A percentile compares a stretch with the other conserved stretches of the same genome.
phyloP scores from a whole-genome alignment of 2,888 invertebrate genomes.

The Sturmia bella region DNA sequence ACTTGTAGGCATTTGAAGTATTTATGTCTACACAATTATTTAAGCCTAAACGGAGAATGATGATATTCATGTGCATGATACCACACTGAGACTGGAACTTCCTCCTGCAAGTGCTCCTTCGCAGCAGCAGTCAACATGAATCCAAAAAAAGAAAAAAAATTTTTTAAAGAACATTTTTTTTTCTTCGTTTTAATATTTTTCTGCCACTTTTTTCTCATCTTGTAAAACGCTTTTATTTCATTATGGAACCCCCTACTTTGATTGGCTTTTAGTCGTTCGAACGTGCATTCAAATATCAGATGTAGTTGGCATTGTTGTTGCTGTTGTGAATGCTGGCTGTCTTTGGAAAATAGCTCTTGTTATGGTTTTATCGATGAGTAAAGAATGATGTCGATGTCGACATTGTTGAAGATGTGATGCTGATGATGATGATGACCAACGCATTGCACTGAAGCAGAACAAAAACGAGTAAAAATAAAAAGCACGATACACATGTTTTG shows the following conservation, averaged over 20 bases:
- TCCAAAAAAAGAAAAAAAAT: not conserved
- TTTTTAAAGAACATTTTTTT: conserved; percentile 21
- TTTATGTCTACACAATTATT: conserved; percentile 62
- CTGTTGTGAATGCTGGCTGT: conserved; percentile 20
- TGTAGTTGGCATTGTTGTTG: not conserved
- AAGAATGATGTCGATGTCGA: conserved; percentile 55
- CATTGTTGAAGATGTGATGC: conserved; percentile 30
- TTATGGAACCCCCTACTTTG: conserved; percentile 48
- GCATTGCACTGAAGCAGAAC: conserved; percentile 45
- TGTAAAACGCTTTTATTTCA: conserved; percentile 10
- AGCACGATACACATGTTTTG: conserved; percentile 64
- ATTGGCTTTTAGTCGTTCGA: conserved; percentile 31
- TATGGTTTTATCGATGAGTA: conserved; percentile 62
- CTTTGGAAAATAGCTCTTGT: conserved; percentile 53
- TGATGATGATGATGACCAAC: conserved; percentile 52
- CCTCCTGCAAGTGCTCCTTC: not conserved
- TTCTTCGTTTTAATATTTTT: too few relatives aligned
- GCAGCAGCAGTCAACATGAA: not conserved
- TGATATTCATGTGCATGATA: conserved; percentile 20
- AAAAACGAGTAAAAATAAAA: conserved; percentile 6
- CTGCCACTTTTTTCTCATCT: conserved; percentile 42
- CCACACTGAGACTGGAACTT: not conserved
- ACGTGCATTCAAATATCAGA: conserved; percentile 12
- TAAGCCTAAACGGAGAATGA: conserved; percentile 31
- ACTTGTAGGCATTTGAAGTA: conserved; percentile 55